phyloP scores from a whole-genome alignment of 2,113 vertebrate species.

The Psittacula cyanocephala region DNA sequence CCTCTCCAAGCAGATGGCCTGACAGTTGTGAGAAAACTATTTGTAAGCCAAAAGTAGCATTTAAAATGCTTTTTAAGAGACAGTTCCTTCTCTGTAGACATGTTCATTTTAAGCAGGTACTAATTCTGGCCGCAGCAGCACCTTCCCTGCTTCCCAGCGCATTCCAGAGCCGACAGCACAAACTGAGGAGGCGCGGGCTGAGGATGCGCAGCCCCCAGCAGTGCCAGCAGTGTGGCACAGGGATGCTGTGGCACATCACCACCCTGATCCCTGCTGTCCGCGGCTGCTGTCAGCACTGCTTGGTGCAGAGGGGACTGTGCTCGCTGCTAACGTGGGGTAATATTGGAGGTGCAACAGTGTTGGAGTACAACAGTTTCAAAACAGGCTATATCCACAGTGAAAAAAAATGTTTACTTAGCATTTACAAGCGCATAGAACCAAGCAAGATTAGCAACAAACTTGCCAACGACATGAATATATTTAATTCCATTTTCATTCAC shows the following conservation, averaged over 20 bases:
- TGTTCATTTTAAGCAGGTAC: constrained; percentile 38
- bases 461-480: constrained; percentile 6
- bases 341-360: not conserved
- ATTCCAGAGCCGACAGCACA: not conserved
- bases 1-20: constrained; percentile 62
- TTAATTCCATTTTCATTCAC: not conserved
- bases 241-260: not conserved
- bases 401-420: constrained; percentile 2
- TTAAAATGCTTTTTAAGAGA: constrained; percentile 8
- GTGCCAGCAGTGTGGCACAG: not conserved
- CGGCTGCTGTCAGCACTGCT: not conserved
- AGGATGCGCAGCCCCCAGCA: not conserved
- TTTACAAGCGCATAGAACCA: not conserved
- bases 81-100: constrained; percentile 24
- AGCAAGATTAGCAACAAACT: constrained; percentile 12
- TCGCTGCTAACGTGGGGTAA: not conserved
- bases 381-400: not conserved
- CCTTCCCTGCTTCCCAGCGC: not conserved
- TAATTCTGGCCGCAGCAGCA: not conserved
- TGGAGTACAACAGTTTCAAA: not conserved
- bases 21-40: constrained; percentile 64
- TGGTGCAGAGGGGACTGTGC: not conserved
- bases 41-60: constrained; percentile 53
- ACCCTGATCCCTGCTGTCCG: fast-evolving
- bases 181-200: not conserved